Evolutionary conservation across 1,140 invertebrate genomes (phyloP), one percentile per base, ranked within the genome.

Genomic region (Euwallacea fornicatus): DNA sequence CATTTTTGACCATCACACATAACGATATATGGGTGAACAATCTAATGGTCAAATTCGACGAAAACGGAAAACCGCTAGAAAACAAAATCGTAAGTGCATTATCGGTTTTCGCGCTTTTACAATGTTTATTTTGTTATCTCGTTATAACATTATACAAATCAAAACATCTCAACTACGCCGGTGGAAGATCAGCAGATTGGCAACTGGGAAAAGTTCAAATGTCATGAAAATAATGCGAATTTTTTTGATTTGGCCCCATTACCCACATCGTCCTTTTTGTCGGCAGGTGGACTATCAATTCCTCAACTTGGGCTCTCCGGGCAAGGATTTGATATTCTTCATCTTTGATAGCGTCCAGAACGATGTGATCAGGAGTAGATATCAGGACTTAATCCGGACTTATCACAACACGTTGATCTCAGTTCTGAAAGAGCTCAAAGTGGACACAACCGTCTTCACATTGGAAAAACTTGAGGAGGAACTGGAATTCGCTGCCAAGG

Each of bases 281-380:
- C 4, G 21, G 2, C 42, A 62, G 60, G 42, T 62, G n/a, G 88
- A 89, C 74, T 89, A 87, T 71, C 88, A 89, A 80, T 83, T 85
- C 16, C 81, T 83, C 8, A 73, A 83, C 11, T 83, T 85, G 46
- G 78, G 80, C 0, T 87, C 83, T 41, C 80, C 85, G 8, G 74
- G 82, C 0, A 79, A 84, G 6, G 88, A 89, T 73, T 59, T 89
- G 2, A 73, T 85, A 0, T 88, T 88, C 55, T 84, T 87, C 43
- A 66, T 89, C 2, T 82, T 83, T 13, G 83, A 82, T 0, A 87
- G 86, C 66, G 76, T 86, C 2, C 72, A 82, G 33, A 66, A 76
- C 3, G 64, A 80, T 0, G 75, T 85, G 0, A 70, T 82, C 3
- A 75, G 81, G 0, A 71, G 82, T 7, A 63, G 84, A 58, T 78